These are phyloP conservation scores for Polydrusus tereticollis DNA, from an alignment of 2,888 invertebrate genomes.

Conservation along the genomic window DNA sequence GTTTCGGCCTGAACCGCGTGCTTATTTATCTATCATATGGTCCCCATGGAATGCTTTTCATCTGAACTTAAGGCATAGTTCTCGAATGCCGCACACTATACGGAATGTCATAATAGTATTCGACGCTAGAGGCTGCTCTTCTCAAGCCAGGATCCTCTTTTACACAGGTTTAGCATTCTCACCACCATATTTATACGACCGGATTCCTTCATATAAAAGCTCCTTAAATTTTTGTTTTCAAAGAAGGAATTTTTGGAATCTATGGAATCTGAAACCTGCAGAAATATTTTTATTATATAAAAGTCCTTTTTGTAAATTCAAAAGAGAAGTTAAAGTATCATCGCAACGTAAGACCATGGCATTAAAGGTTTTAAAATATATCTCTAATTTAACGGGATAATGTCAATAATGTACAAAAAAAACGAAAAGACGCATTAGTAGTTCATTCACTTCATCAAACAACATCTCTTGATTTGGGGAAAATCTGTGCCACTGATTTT, in stretches of 20 bases:
- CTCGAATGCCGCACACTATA: slow-evolving; percentile 64
- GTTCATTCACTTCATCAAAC: too few species aligned
- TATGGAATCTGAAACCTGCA: slow-evolving; percentile 15
- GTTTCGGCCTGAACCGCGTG: slow-evolving; percentile 63
- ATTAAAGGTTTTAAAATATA: too few species aligned
- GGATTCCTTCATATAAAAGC: slow-evolving; percentile 25
- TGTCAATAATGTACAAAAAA: too few species aligned
- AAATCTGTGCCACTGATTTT: too few species aligned
- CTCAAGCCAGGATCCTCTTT: slow-evolving; percentile 41
- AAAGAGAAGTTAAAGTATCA: too few species aligned
- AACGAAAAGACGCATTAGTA: too few species aligned
- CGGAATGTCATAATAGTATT: slow-evolving; percentile 66
- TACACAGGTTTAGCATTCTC: slow-evolving; percentile 48
- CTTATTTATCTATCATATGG: slow-evolving; percentile 67
- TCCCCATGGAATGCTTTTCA: slow-evolving; percentile 67
- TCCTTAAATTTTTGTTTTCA: slow-evolving; percentile 27
- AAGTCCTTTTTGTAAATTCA: too few species aligned
- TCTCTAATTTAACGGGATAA: too few species aligned
- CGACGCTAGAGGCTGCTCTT: slow-evolving; percentile 54
- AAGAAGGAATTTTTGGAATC: slow-evolving; percentile 38
- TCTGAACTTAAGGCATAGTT: slow-evolving; percentile 68
- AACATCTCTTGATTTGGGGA: too few species aligned
- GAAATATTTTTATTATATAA: background rate
- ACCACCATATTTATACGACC: slow-evolving; percentile 41
- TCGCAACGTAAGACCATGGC: too few species aligned